A percentile compares a stretch with the other conserved stretches of the same genome.
Conservation (phyloP, 2,113 vertebrate species). For the Holacanthus passer region DNA sequence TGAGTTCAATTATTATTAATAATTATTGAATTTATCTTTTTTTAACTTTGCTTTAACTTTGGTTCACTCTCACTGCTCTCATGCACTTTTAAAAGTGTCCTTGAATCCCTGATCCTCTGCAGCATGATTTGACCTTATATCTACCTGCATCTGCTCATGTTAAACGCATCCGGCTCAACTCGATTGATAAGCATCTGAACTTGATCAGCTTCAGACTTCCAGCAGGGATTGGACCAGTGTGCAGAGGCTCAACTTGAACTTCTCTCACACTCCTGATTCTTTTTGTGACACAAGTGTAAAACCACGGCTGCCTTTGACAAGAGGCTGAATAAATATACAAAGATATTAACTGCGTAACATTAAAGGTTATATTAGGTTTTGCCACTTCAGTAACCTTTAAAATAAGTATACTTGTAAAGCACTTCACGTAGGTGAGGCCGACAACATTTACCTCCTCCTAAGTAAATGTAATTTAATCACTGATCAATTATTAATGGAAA, state of each 20-base stretch:
- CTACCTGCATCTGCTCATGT: background rate
- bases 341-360: background rate
- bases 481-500: conserved; percentile 45
- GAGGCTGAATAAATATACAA: too few relatives aligned
- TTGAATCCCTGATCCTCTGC: background rate
- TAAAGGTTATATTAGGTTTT: background rate
- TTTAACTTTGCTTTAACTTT: too few relatives aligned
- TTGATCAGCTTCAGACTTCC: background rate
- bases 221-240: too few relatives aligned
- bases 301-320: background rate
- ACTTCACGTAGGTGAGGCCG: background rate
- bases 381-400: background rate
- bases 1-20: too few relatives aligned
- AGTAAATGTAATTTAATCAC: conserved; percentile 18
- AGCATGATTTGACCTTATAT: background rate
- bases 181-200: background rate
- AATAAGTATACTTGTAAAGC: background rate
- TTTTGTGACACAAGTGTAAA: background rate
- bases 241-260: too few relatives aligned
- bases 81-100: too few relatives aligned
- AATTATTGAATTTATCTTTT: too few relatives aligned
- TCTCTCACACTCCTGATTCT: too few relatives aligned
- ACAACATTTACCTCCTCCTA: conserved; percentile 1
- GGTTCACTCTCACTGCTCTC: too few relatives aligned
- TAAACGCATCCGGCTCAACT: background rate